Base-by-base conservation (phyloP, 35 echinoderm and acorn worm genomes). In the Apostichopus parvimensis region DNA sequence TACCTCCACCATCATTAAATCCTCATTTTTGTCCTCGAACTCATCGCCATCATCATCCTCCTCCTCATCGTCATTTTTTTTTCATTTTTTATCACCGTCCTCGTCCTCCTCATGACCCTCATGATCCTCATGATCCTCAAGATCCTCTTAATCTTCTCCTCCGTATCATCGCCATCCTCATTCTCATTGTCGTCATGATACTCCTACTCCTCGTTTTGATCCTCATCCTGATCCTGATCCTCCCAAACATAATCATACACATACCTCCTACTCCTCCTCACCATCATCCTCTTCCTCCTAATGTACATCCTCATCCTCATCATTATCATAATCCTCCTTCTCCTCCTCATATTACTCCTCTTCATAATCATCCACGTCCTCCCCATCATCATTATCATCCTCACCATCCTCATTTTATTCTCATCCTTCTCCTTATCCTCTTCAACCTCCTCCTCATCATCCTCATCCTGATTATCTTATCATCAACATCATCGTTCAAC, bases 161-260 rank as follows among this genome's bases (percentile, higher is more conserved):
- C 78, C 6, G 10, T 11, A 54, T 80, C 78, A 80, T 80, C 78
- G 28, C 28, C 78, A 80, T 28, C 78, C 22, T 80, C 78, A 80
- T 80, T 21, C 11, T 54, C 53, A 54, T 80, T 11, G 15, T n/a
- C 23, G 28, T 80, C 6, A 80, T 5, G 12, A 54, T 28, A 9
- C 9, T 9, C 22, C 5, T 28, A 5, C 11, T 80, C 78, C 0
- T 80, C 78, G 28, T 80, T 24, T 28, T 18, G 12, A 80, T 28
- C 6, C 4, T 80, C 21, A 80, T 54, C 78, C 11, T 80, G 9
- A 80, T 54, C 78, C 11, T 80, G 9, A 80, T 80, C 14, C 11
- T 80, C 14, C 11, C 22, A 11, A 7, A 11, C 53, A 1, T 28
- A 5, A 80, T 21, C 14, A 18, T 80, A 9, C 14, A 15, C 78